These are phyloP conservation scores for Nephrotoma appendiculata DNA, from an alignment of 2,888 invertebrate species.

Conservation along the genomic window DNA sequence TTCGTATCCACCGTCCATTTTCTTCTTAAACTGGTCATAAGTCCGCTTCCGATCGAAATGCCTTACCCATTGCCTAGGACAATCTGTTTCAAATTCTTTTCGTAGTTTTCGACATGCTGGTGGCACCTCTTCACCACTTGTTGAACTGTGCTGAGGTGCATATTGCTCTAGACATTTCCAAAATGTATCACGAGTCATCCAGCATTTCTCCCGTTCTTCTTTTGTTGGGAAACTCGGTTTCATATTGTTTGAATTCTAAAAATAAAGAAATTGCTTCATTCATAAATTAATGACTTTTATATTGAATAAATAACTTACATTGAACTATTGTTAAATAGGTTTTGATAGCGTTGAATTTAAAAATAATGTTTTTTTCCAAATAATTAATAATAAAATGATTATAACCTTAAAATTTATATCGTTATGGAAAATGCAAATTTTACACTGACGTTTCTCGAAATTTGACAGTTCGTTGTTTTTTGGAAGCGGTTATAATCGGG, in stretches of 20 bases:
- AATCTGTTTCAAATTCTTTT: constrained; percentile 58
- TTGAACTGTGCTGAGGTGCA: constrained; percentile 34
- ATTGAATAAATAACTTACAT: neutral
- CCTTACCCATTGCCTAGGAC: constrained; percentile 78
- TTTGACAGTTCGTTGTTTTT: neutral
- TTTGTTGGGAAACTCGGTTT: constrained; percentile 70
- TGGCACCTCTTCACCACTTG: constrained; percentile 36
- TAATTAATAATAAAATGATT: neutral
- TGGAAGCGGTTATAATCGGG: neutral
- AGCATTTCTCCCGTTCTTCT: constrained; percentile 66
- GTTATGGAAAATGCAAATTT: neutral
- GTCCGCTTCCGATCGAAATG: constrained; percentile 87
- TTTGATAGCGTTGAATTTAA: no score
- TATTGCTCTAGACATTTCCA: constrained; percentile 77
- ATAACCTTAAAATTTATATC: neutral
- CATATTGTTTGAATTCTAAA: neutral
- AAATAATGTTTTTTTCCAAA: neutral
- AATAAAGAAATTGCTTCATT: neutral
- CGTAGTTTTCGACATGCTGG: constrained; percentile 53
- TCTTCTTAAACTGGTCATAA: constrained; percentile 75
- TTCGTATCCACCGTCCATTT: constrained; percentile 76
- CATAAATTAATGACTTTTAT: neutral
- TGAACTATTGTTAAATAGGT: neutral
- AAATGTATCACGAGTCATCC: constrained; percentile 71
- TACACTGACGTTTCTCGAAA: neutral